These are phyloP conservation scores for Melinopterus prodromus DNA, from an alignment of 2,888 invertebrate species.

Conservation along the genomic window DNA sequence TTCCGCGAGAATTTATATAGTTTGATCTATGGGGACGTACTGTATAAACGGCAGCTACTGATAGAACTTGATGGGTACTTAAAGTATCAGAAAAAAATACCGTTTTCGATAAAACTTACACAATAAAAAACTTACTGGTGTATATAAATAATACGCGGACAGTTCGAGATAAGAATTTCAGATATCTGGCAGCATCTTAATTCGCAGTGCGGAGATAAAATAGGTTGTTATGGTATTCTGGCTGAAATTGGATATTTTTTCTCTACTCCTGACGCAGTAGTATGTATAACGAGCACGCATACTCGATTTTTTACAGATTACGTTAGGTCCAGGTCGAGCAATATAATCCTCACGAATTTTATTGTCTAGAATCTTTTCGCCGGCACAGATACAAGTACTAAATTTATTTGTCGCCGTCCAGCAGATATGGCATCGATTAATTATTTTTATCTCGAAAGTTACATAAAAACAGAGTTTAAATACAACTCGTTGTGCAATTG, in stretches of 20 bases:
- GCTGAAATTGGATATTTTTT: background rate
- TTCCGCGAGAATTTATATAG: too few relatives aligned
- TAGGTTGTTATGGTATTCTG: background rate
- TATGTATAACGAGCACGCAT: background rate
- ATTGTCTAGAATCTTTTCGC: background rate
- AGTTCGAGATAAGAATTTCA: background rate
- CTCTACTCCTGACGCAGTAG: background rate
- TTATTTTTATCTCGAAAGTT: background rate
- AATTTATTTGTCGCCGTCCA: background rate
- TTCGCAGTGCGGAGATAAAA: background rate
- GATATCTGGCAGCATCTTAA: background rate
- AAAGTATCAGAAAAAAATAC: background rate
- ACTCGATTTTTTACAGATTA: background rate
- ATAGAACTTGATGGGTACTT: background rate
- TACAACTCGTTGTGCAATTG: background rate
- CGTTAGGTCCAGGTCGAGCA: background rate
- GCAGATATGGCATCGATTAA: background rate
- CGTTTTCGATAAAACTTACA: background rate
- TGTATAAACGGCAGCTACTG: too few relatives aligned
- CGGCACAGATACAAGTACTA: background rate
- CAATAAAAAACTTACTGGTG: background rate
- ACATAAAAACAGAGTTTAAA: background rate
- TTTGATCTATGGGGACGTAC: too few relatives aligned
- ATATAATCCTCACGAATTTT: background rate
- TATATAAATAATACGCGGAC: background rate